phyloP scores from a whole-genome alignment of 2,113 vertebrate genomes.

The Psilopsiagon aymara region DNA sequence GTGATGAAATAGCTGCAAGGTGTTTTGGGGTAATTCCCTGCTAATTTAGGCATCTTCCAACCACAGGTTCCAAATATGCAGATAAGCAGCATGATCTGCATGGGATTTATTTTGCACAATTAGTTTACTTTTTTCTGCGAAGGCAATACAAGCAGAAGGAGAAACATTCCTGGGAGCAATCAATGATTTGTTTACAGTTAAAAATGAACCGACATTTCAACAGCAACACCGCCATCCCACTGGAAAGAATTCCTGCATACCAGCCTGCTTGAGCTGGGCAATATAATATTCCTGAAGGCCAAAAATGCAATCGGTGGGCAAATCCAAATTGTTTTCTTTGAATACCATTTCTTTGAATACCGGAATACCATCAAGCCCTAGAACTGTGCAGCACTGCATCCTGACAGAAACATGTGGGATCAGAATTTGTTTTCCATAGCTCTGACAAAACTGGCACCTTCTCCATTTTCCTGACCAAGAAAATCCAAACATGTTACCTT shows the following conservation, averaged over 20 bases:
- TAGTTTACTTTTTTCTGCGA: neutral
- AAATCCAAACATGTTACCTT: neutral
- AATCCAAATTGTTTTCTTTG: neutral
- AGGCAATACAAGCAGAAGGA: neutral
- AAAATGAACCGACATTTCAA: neutral
- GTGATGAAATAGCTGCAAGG: neutral
- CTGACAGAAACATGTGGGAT: neutral
- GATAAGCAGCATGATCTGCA: neutral
- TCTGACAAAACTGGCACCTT: neutral
- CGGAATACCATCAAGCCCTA: neutral
- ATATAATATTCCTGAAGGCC: neutral
- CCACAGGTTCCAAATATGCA: neutral
- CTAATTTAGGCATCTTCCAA: neutral
- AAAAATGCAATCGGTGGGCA: neutral
- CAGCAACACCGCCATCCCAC: neutral
- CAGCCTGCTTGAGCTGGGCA: neutral
- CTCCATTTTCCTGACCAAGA: neutral
- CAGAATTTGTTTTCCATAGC: neutral
- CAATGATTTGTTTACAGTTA: neutral
- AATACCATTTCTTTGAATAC: neutral
- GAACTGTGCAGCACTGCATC: neutral
- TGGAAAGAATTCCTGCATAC: neutral
- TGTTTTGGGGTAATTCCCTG: neutral
- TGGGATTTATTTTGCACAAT: neutral
- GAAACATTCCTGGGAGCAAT: neutral